These are phyloP conservation scores for Psilanteris sp. DNA, from an alignment of 1,140 invertebrate genomes.

Conservation along the genomic window DNA sequence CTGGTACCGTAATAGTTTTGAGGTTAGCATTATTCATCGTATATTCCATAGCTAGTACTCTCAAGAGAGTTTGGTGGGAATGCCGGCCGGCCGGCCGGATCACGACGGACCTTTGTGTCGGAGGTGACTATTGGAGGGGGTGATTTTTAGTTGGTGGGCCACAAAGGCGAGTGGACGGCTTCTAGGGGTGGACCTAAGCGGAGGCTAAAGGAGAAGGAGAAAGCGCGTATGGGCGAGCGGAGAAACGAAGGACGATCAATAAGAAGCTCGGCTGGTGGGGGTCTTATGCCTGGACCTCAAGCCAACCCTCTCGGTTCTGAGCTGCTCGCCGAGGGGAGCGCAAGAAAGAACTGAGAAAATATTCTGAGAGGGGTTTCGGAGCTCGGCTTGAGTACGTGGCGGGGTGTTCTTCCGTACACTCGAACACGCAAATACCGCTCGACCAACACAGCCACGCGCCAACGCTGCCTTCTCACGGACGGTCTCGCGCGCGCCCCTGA, in stretches of 20 bases:
- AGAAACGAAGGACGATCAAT: conserved; percentile 79
- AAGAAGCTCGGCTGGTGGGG: conserved; percentile 78
- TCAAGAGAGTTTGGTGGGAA: conserved; percentile 61
- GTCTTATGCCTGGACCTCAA: conserved; percentile 77
- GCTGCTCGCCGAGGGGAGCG: conserved; percentile 74
- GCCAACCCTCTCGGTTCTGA: conserved; percentile 71
- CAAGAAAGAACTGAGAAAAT: conserved; percentile 80
- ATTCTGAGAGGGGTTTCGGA: conserved; percentile 75
- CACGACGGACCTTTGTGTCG: conserved; percentile 60
- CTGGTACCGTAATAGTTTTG: conserved; percentile 62
- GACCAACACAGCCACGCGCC: conserved; percentile 16
- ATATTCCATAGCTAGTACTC: conserved; percentile 59
- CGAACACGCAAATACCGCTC: conserved; percentile 31
- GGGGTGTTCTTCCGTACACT: conserved; percentile 49
- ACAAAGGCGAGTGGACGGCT: conserved; percentile 76
- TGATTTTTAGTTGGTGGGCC: conserved; percentile 78
- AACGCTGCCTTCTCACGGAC: conserved; percentile 2
- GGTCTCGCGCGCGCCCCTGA: conserved; percentile 3
- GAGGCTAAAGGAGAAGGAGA: conserved; percentile 80
- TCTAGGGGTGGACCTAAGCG: conserved; percentile 78
- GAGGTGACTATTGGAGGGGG: conserved; percentile 69
- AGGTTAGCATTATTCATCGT: conserved; percentile 66
- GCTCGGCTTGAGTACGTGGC: conserved; percentile 30
- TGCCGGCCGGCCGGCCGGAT: conserved; percentile 53
- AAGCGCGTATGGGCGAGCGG: conserved; percentile 70